These are phyloP conservation scores for Myiotriccus ornatus DNA, from an alignment of 2,797 vertebrate species.

Conservation along the genomic window DNA sequence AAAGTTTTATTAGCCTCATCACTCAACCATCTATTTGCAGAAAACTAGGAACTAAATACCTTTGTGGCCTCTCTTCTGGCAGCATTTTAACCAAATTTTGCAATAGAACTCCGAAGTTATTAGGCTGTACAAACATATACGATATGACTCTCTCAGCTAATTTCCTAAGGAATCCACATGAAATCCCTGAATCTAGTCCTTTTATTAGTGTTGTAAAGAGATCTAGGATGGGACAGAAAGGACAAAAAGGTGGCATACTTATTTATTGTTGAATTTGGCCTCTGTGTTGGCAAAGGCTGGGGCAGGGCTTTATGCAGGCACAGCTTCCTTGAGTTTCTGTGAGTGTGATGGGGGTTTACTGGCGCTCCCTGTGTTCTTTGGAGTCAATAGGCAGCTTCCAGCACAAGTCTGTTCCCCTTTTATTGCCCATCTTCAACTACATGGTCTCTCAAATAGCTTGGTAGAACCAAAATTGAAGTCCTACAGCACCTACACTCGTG, in stretches of 20 bases:
- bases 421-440: background rate
- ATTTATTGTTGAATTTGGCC: accelerated
- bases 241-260: accelerated
- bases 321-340: accelerated
- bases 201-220: background rate
- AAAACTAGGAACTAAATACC: background rate
- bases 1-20: background rate
- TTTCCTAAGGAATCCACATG: background rate
- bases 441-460: background rate
- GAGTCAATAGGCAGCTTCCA: background rate
- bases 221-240: background rate
- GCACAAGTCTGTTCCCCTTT: background rate
- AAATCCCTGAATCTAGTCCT: accelerated
- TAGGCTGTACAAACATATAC: background rate
- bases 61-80: background rate
- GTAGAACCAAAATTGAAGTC: background rate
- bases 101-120: background rate
- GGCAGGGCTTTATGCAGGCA: background rate
- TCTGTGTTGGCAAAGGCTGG: background rate
- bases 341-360: background rate
- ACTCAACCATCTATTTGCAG: background rate
- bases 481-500: background rate
- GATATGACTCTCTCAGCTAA: background rate
- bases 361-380: background rate
- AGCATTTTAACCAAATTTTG: background rate